Evolutionary conservation across 2,797 vertebrate genomes (phyloP).

Genomic region (Dromococcyx pavoninus): DNA sequence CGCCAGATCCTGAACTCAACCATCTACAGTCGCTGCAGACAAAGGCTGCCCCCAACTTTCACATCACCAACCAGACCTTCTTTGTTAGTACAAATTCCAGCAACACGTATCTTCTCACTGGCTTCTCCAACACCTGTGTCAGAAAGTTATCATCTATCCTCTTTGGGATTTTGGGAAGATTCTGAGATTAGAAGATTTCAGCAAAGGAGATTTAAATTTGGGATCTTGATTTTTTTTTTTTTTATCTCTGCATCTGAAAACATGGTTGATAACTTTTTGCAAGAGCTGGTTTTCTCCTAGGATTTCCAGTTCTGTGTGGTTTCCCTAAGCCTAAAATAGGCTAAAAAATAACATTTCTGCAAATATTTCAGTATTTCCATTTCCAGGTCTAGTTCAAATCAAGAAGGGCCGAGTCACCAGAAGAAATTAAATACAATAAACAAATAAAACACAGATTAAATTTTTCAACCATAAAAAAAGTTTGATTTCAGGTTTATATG

Average conservation of each 20-base stretch:
- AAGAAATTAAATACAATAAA: background rate
- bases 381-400: background rate
- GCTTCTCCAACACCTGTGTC: no score
- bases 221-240: background rate
- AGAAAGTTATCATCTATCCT: no score
- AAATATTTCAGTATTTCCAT: background rate
- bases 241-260: background rate
- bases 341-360: background rate
- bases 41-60: no score
- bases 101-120: no score
- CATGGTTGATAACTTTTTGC: background rate
- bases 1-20: no score
- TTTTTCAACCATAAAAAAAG: background rate
- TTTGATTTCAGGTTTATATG: background rate
- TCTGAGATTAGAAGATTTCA: background rate
- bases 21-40: no score
- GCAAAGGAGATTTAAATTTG: background rate
- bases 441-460: background rate
- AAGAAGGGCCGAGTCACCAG: background rate
- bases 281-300: background rate
- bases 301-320: background rate
- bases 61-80: no score
- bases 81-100: no score
- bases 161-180: background rate
- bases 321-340: background rate